Conservation (phyloP, 2,888 invertebrate species). For the Amiota minor region DNA sequence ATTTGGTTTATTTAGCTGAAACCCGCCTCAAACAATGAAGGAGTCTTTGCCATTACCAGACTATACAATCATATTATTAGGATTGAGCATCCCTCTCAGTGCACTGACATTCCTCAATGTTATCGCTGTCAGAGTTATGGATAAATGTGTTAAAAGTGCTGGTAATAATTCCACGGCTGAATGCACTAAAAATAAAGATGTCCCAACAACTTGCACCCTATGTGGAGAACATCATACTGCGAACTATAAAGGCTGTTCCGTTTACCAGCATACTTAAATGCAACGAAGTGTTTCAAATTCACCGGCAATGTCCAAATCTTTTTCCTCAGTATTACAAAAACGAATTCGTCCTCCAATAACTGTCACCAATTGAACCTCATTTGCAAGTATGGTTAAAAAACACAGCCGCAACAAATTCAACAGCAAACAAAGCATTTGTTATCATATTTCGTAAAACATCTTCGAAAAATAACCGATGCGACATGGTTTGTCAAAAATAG, state of each 20-base stretch:
- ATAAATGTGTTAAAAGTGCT: background rate
- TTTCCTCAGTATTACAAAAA: no score
- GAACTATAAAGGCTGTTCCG: background rate
- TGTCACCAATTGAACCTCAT: no score
- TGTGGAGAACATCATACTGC: slow-evolving; percentile 6
- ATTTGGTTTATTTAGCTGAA: background rate
- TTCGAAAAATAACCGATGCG: no score
- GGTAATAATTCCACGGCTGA: background rate
- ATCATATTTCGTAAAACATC: no score
- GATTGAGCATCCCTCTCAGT: background rate
- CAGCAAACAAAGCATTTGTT: no score
- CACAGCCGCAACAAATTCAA: background rate
- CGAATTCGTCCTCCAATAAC: no score
- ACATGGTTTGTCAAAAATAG: no score
- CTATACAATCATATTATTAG: background rate
- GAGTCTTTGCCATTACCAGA: background rate
- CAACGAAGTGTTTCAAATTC: no score
- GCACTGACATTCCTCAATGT: background rate
- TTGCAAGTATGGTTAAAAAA: background rate
- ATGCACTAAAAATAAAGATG: background rate
- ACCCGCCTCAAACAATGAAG: background rate
- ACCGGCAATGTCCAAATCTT: no score
- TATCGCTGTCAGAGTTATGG: background rate
- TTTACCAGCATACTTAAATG: background rate
- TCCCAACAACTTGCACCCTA: background rate